phyloP scores from a whole-genome alignment of 37 sponge, comb jelly and placozoan genomes.

The Aphrocallistes beatrix region DNA sequence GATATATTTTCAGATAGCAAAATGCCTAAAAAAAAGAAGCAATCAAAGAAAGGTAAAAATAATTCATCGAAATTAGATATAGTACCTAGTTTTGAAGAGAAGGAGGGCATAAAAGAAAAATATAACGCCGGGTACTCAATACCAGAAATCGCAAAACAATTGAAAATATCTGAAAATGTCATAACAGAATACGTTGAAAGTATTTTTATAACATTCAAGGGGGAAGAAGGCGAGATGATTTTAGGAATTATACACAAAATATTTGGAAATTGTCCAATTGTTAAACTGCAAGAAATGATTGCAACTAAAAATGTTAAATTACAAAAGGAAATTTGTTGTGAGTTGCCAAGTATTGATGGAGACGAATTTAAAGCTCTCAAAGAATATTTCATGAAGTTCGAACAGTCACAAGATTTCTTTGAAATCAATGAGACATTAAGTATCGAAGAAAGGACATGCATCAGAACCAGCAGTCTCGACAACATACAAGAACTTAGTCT shows the following conservation, averaged over 20 bases:
- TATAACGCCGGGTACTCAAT: not conserved
- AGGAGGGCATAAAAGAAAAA: not conserved
- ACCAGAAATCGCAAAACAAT: not conserved
- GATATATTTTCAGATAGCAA: no score
- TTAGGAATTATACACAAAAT: not conserved
- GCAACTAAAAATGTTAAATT: not conserved
- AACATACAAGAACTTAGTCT: not conserved
- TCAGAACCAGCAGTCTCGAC: not conserved
- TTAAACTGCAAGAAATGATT: not conserved
- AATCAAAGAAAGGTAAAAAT: no score
- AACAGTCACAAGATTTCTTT: not conserved
- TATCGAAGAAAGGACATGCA: not conserved
- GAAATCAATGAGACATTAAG: not conserved
- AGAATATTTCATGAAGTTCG: not conserved
- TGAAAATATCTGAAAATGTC: not conserved
- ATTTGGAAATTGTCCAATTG: not conserved
- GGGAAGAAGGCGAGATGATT: not conserved
- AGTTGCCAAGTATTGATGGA: not conserved
- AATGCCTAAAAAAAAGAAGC: no score
- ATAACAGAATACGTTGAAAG: not conserved
- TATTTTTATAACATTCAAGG: not conserved
- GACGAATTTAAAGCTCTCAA: not conserved
- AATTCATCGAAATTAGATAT: no score
- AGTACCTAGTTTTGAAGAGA: no score
- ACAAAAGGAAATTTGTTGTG: not conserved